Evolutionary conservation across 2,888 invertebrate species (phyloP).

Genomic region (Drosophila quinaria): DNA sequence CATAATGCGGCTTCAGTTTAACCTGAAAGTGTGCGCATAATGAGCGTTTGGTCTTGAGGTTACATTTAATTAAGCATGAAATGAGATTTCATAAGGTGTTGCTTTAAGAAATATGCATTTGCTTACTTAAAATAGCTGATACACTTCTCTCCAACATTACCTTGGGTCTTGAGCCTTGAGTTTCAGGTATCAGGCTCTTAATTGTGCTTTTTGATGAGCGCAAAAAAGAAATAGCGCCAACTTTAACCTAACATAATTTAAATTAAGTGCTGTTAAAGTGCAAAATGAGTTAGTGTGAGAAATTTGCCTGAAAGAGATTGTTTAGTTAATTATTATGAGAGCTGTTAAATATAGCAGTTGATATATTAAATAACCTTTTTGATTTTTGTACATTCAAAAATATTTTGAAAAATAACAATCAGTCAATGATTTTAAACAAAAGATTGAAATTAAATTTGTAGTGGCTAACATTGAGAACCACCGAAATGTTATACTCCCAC

Average conservation of each 20-base stretch:
- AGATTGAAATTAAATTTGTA: neutral
- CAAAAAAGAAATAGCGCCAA: neutral
- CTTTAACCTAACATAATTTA: neutral
- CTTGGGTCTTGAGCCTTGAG: slow-evolving; percentile 3
- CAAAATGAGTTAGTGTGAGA: neutral
- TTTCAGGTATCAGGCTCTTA: slow-evolving; percentile 1
- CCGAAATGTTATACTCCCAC: neutral
- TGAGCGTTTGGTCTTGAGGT: slow-evolving; percentile 65
- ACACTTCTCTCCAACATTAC: neutral
- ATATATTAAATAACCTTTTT: no score
- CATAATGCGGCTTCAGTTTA: slow-evolving; percentile 67
- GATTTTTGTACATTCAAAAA: no score
- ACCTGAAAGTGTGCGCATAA: slow-evolving; percentile 72
- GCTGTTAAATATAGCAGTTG: no score
- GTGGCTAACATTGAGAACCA: neutral
- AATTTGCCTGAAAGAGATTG: no score
- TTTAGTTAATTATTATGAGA: no score
- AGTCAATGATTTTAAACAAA: no score
- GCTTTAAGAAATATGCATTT: slow-evolving; percentile 37
- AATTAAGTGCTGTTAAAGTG: neutral
- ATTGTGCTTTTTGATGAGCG: slow-evolving; percentile 2
- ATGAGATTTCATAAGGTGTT: slow-evolving; percentile 68
- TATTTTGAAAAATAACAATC: no score
- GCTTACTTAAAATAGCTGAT: neutral
- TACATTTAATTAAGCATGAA: slow-evolving; percentile 75